These are phyloP conservation scores for Belgica antarctica DNA, from an alignment of 2,888 invertebrate species.

Conservation along the genomic window DNA sequence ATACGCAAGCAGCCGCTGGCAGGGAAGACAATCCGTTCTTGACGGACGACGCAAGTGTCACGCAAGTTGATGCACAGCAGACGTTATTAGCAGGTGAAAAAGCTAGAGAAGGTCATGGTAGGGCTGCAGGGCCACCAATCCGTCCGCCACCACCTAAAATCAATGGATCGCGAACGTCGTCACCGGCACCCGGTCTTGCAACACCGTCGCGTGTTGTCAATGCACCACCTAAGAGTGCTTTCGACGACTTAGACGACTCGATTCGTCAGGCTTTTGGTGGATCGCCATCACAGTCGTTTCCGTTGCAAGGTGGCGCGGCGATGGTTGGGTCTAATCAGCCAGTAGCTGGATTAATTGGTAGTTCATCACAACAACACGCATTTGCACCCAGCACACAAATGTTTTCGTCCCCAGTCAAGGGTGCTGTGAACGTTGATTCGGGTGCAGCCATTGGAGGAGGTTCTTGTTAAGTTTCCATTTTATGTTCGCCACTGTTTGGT, in stretches of 20 bases:
- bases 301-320: constrained; percentile 45
- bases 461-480: constrained; percentile 22
- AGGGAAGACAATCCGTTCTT: constrained; percentile 39
- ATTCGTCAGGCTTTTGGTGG: constrained; percentile 68
- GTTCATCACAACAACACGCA: constrained; percentile 37
- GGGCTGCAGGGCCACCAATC: constrained; percentile 49
- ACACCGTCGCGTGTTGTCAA: constrained; percentile 51
- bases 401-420: constrained; percentile 35
- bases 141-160: constrained; percentile 56
- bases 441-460: constrained; percentile 32
- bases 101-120: constrained; percentile 17
- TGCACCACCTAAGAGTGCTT: constrained; percentile 61
- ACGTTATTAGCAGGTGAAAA: constrained; percentile 40
- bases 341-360: constrained; percentile 41
- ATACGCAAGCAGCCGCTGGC: constrained; percentile 28
- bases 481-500: not conserved
- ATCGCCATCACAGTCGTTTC: constrained; percentile 56
- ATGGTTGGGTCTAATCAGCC: constrained; percentile 16
- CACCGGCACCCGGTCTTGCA: constrained; percentile 51
- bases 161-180: constrained; percentile 48
- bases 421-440: not conserved
- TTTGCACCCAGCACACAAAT: constrained; percentile 34
- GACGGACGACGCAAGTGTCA: not conserved
- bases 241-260: constrained; percentile 67
- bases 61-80: constrained; percentile 16